Base-by-base conservation (phyloP, 2,113 vertebrate species). In the Psilopsiagon aymara region DNA sequence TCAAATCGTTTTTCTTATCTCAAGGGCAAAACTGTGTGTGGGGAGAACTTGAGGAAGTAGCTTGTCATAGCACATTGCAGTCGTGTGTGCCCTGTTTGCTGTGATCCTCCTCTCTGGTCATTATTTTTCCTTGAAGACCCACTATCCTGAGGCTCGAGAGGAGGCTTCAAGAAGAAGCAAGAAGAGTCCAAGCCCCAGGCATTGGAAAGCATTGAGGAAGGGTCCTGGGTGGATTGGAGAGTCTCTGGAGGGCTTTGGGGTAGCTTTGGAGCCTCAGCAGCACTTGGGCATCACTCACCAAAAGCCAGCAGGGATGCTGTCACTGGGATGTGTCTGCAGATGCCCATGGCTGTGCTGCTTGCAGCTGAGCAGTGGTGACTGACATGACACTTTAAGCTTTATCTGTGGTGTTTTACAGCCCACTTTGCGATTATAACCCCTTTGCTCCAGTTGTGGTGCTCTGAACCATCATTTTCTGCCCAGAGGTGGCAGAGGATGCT, bases 1-100 rank as follows among this genome's bases (percentile, higher is more conserved):
- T 90, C 92, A 66, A 95, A 90, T 97, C 68, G 27, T 59, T 37
- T 74, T 93, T 84, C 76, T 77, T 63, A 25, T 43, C 94, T 92
- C 88, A 31, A 71, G 94, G 94, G 95, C 82, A 82, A 49, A 57
- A 47, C 13, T 63, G 88, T 24, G 64, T 6, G 10, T 0, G 0
- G 66, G 74, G 74, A 94, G 69, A 87, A 43, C 35, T 82, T 79
- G 53, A 76, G 93, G 77, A 94, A 95, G 82, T 46, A 77, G 57
- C 73, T 76, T 92, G 91, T 87, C 68, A 6, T 14, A 31, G 90
- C 76, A 43, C 88, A 75, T 96, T 76, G 86, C 44, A 62, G 64
- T 59, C 13, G 21, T 24, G 33, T 10, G 57, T 59, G 57, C 57
- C 14, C 44, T 21, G 25, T 49, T 67, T 62, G 73, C 85, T 84